Evolutionary conservation across 2,888 invertebrate genomes (phyloP).

Genomic region (Teinopalpus imperialis): DNA sequence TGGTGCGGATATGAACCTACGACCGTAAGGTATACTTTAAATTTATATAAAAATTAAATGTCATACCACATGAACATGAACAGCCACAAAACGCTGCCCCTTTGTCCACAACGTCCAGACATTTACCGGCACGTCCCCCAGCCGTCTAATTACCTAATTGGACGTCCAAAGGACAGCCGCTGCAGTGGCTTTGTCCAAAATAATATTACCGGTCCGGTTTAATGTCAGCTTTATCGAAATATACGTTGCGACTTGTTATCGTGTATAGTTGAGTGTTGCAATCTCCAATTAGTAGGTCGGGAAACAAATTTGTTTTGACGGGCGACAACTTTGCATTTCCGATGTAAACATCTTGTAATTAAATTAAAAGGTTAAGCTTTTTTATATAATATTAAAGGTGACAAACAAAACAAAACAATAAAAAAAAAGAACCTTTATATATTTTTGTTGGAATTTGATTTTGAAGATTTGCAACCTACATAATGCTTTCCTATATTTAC

Average conservation of each 20-base stretch:
- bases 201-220: conserved; percentile 27
- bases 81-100: background rate
- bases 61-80: too few species aligned
- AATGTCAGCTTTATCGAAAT: conserved; percentile 2
- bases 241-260: background rate
- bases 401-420: too few species aligned
- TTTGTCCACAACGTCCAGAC: background rate
- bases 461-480: too few species aligned
- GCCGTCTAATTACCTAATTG: conserved; percentile 17
- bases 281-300: background rate
- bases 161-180: conserved; percentile 23
- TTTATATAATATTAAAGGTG: too few species aligned
- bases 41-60: too few species aligned
- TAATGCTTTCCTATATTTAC: too few species aligned
- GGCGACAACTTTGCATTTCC: background rate
- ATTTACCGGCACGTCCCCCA: conserved; percentile 3
- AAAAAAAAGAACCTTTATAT: too few species aligned
- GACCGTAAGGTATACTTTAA: too few species aligned
- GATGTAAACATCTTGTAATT: background rate
- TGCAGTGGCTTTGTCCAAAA: conserved; percentile 36
- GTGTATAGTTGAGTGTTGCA: background rate
- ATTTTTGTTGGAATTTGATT: too few species aligned
- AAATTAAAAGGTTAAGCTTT: too few species aligned
- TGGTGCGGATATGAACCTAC: too few species aligned
- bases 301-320: background rate